Percentiles rank a stretch among this genome's conserved stretches.
These are phyloP conservation scores for Drosophila littoralis DNA, from an alignment of 1,140 invertebrate species.

Conservation along the genomic window DNA sequence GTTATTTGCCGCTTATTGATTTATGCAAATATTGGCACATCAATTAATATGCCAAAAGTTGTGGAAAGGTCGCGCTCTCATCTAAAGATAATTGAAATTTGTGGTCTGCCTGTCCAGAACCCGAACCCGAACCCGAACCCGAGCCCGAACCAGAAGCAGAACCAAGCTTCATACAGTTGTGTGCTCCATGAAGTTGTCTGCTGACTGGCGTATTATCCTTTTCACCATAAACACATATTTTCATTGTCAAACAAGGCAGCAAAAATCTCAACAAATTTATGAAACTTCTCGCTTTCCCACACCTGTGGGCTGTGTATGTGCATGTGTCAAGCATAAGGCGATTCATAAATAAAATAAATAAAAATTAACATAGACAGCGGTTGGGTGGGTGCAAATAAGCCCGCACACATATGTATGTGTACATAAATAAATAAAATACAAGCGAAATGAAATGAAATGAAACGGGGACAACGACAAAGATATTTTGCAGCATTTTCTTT, in stretches of 20 bases:
- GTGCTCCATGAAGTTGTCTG: conserved; percentile 7
- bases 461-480: conserved; percentile 20
- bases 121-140: too few relatives aligned
- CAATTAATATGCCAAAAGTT: conserved; percentile 71
- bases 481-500: conserved; percentile 60
- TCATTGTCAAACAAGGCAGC: conserved; percentile 57
- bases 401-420: conserved; percentile 16
- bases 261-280: conserved; percentile 37
- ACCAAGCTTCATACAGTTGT: background rate
- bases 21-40: conserved; percentile 66
- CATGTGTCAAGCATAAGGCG: conserved; percentile 3
- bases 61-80: conserved; percentile 5
- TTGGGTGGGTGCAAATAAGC: background rate
- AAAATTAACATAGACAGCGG: conserved; percentile 68
- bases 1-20: conserved; percentile 48
- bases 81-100: conserved; percentile 73
- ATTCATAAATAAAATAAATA: conserved; percentile 76
- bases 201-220: conserved; percentile 24
- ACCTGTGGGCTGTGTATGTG: background rate
- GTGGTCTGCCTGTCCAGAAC: conserved; percentile 25
- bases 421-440: conserved; percentile 57
- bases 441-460: conserved; percentile 35
- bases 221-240: conserved; percentile 64
- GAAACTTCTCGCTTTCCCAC: conserved; percentile 13
- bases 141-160: too few relatives aligned